Percentiles rank a stretch among this genome's conserved stretches.
phyloP scores from a whole-genome alignment of 2,888 invertebrate species.

The Yponomeuta sedellus region DNA sequence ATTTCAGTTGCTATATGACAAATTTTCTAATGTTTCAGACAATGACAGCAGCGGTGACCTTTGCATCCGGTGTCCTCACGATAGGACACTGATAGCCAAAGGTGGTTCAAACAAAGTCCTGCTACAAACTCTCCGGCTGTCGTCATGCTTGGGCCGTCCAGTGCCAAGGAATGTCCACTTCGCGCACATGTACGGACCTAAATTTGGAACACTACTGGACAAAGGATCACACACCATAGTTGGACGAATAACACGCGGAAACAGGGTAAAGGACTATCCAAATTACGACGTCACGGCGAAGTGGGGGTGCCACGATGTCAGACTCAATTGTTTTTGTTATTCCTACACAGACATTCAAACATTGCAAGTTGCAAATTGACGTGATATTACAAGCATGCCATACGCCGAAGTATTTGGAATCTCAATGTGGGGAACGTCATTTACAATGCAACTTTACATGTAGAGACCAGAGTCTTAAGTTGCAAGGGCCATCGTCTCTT shows the following conservation, averaged over 20 bases:
- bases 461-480: conserved; percentile 39
- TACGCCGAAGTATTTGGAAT: conserved; percentile 47
- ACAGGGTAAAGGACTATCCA: conserved; percentile 37
- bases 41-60: conserved; percentile 21
- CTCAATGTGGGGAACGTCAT: conserved; percentile 43
- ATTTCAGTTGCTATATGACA: too few species aligned
- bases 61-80: conserved; percentile 63
- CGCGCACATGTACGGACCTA: conserved; percentile 55
- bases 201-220: conserved; percentile 51
- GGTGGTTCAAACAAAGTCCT: conserved; percentile 48
- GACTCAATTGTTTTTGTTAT: conserved; percentile 1
- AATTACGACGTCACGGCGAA: background rate
- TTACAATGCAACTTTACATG: conserved; percentile 55
- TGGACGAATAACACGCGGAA: conserved; percentile 47
- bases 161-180: conserved; percentile 44
- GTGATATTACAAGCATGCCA: conserved; percentile 58
- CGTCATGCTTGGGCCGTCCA: conserved; percentile 46
- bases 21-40: too few species aligned
- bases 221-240: conserved; percentile 58
- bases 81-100: conserved; percentile 57
- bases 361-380: conserved; percentile 63
- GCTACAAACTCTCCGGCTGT: conserved; percentile 46
- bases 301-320: background rate
- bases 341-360: conserved; percentile 49
- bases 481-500: conserved; percentile 40